Percentiles rank a stretch among this genome's conserved stretches.
These are phyloP conservation scores for Callosobruchus maculatus DNA, from an alignment of 2,888 invertebrate species.

Conservation along the genomic window DNA sequence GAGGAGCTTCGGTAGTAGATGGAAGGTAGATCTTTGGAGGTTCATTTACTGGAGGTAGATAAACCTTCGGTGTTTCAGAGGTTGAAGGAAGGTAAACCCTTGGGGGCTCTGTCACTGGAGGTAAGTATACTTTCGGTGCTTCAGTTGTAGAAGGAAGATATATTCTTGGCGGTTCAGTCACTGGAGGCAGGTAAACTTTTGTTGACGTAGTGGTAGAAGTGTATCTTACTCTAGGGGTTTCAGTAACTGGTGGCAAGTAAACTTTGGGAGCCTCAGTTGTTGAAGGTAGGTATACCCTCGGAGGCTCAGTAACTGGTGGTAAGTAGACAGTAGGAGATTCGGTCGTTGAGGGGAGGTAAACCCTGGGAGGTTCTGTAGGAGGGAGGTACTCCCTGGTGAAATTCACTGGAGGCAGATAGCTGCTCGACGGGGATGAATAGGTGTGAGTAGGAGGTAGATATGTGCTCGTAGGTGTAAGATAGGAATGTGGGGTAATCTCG, in stretches of 20 bases:
- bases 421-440: neutral
- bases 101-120: constrained; percentile 10
- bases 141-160: constrained; percentile 6
- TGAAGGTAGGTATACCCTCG: neutral
- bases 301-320: neutral
- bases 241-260: neutral
- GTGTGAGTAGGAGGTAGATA: constrained; percentile 11
- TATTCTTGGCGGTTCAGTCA: neutral
- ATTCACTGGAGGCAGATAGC: neutral
- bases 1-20: neutral
- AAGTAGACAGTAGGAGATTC: neutral
- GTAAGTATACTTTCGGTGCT: constrained; percentile 9
- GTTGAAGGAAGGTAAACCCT: constrained; percentile 7
- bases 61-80: neutral
- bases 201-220: neutral
- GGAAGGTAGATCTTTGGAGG: too few relatives aligned
- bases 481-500: constrained; percentile 18
- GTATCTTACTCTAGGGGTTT: neutral
- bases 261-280: neutral
- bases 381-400: neutral
- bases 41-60: too few relatives aligned
- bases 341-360: neutral
- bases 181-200: neutral
- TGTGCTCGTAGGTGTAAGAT: constrained; percentile 10
- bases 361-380: neutral